Percentiles rank a stretch among this genome's conserved stretches.
Evolutionary conservation across 2,113 vertebrate species (phyloP).

Genomic region (Solenodon paradoxus): DNA sequence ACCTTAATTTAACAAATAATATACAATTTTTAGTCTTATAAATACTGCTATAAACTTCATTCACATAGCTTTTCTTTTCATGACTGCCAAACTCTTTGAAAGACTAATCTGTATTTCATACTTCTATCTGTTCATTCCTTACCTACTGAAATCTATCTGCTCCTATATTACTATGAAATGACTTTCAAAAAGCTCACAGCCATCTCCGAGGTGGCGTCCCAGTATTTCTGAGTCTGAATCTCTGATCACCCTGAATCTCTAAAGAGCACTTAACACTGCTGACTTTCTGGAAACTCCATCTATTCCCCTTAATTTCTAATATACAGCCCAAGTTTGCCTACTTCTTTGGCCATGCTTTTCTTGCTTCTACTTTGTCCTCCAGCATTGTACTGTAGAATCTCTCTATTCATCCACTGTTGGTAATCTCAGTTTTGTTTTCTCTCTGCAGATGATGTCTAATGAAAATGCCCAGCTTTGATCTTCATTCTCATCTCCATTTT

Average conservation of each 20-base stretch:
- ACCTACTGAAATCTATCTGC: not conserved
- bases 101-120: not conserved
- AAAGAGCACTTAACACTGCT: not conserved
- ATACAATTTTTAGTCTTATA: not conserved
- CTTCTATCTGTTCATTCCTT: not conserved
- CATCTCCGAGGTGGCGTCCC: not conserved
- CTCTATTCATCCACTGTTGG: not conserved
- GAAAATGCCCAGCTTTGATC: not conserved
- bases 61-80: not conserved
- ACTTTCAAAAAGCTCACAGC: not conserved
- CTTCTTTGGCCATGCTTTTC: not conserved
- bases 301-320: not conserved
- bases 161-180: not conserved
- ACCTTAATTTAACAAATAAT: not conserved
- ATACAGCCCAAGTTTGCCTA: not conserved
- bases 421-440: not conserved
- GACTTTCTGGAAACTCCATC: not conserved
- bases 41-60: conserved; percentile 1
- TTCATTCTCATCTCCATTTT: not conserved
- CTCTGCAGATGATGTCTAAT: not conserved
- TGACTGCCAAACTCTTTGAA: not conserved
- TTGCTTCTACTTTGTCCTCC: not conserved
- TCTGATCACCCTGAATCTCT: not conserved
- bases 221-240: not conserved
- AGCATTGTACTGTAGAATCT: not conserved